Conservation (phyloP, 1,140 invertebrate species). For the Arion vulgaris region DNA sequence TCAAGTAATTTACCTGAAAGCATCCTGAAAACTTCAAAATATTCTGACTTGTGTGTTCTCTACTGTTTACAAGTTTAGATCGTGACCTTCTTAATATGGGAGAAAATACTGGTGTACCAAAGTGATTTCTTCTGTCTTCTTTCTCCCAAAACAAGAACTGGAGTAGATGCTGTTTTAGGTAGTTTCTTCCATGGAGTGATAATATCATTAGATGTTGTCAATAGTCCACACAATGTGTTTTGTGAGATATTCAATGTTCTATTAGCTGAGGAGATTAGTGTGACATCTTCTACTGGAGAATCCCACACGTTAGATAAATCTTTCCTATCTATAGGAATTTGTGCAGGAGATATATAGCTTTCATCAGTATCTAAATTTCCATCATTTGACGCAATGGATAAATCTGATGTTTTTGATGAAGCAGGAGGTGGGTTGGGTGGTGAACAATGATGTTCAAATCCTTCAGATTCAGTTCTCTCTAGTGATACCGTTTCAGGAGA, state of each 20-base stretch:
- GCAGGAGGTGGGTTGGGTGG: neutral
- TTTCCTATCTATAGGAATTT: neutral
- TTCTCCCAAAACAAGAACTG: conserved; percentile 18
- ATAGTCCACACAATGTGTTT: neutral
- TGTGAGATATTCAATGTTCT: neutral
- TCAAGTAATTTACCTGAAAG: conserved; percentile 17
- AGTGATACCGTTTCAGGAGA: too few relatives aligned
- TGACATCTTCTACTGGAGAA: too few relatives aligned
- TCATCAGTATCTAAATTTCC: neutral
- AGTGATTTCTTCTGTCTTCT: neutral
- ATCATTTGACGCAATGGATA: neutral
- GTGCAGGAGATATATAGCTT: neutral
- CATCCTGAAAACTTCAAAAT: conserved; percentile 20
- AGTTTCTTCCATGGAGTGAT: conserved; percentile 19
- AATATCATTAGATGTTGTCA: neutral
- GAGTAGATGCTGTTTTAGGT: neutral
- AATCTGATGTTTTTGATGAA: neutral
- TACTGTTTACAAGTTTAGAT: neutral
- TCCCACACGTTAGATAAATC: neutral
- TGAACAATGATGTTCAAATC: neutral
- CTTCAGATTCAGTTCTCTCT: neutral
- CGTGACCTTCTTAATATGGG: neutral
- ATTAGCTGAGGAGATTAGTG: too few relatives aligned
- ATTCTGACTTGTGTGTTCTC: neutral
- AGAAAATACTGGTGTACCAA: neutral